These are phyloP conservation scores for Phoenicopterus ruber DNA, from an alignment of 2,113 vertebrate species.

Conservation along the genomic window DNA sequence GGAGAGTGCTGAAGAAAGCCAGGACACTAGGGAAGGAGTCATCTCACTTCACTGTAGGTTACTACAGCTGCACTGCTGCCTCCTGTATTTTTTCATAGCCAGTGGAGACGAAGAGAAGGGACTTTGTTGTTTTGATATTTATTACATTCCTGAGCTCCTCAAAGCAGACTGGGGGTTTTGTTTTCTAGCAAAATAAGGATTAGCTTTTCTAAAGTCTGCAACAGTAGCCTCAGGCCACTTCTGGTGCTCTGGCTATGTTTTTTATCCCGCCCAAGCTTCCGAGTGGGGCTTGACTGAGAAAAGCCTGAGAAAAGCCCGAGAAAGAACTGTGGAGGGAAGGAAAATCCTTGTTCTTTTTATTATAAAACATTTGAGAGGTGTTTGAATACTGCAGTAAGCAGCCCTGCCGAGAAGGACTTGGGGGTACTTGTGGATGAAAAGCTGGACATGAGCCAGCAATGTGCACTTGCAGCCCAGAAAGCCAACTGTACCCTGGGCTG, in stretches of 20 bases:
- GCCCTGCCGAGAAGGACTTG: no score
- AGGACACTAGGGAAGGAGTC: background rate
- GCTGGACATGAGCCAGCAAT: no score
- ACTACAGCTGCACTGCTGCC: background rate
- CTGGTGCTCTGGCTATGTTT: background rate
- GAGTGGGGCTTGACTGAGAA: background rate
- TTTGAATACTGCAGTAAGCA: background rate
- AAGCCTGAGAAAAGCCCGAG: no score
- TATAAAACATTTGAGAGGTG: background rate
- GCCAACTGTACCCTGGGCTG: no score
- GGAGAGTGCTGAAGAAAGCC: background rate
- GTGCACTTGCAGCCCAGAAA: no score
- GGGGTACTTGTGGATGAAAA: no score
- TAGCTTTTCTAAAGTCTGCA: background rate
- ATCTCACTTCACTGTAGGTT: background rate
- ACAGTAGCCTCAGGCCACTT: background rate
- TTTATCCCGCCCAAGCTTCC: background rate
- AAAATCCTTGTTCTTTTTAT: background rate
- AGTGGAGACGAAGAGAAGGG: background rate
- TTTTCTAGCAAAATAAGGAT: background rate
- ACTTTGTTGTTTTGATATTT: background rate
- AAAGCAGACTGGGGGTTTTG: background rate
- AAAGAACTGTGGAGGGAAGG: background rate
- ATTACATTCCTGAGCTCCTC: background rate
- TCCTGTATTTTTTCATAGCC: background rate